Evolutionary conservation across 2,888 invertebrate genomes (phyloP), one percentile per base, ranked within the genome.

Genomic region (Scaptomyza tumidula): DNA sequence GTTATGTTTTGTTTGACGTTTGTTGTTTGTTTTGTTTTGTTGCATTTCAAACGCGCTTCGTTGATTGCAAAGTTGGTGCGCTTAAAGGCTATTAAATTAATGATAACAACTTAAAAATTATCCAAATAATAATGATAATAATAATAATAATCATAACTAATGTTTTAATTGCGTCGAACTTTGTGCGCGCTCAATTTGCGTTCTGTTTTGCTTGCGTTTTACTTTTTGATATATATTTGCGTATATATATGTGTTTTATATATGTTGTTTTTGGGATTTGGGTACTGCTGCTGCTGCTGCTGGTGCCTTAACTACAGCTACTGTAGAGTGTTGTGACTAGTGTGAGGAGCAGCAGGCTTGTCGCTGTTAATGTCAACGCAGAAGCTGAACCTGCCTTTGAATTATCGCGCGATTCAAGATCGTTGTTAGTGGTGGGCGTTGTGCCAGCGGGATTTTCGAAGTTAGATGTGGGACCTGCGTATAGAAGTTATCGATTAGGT

Each of bases 241-340:
- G 48, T 59, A 46, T 41, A 14, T 59, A 46, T 73, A 46, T 43
- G 49, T 72, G 31, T 45, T 19, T 54, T 65, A 43, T 33, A 31
- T 65, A 33, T 62, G 33, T 16, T 10, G 0, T 41, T 16, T 55
- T 67, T 67, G 67, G 65, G 53, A 60, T 59, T 75, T 68, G 78
- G 75, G 76, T 64, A 53, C 24, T 44, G 48, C 61, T 71, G 72
- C 44, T 64, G 72, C 41, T 43, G 57, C 58, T 68, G 72, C 10
- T 31, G n/a, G n/a, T n/a, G 31, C 33, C 11, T 87, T 87, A 85
- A 87, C 88, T 87, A 71, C 83, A 76, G 62, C 83, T 75, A 65
- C 78, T 81, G 67, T 76, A 78, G 68, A 83, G 63, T 78, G 87
- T 87, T 81, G 87, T 88, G 89, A 90, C 89, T 89, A 90, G 90